Evolutionary conservation across 2,113 vertebrate species (phyloP), one percentile per base, ranked within the genome.

Genomic region (Oryzias curvinotus): DNA sequence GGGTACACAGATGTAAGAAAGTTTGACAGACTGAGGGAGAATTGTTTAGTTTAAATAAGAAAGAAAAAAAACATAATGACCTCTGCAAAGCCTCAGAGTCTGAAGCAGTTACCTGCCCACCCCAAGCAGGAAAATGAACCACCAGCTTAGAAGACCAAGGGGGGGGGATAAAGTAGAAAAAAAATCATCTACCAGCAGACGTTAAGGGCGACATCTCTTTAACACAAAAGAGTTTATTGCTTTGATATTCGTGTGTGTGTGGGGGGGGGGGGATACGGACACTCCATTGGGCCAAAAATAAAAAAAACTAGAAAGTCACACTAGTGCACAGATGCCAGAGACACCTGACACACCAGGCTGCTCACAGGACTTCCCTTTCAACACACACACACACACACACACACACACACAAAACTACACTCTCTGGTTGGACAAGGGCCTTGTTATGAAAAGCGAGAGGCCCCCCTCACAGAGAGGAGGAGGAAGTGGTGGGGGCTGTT

Each of bases 391-490:
- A 66, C 63, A 62, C 62, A 73, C 74, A 65, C 77, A 74, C 65
- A 62, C 48, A 65, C 76, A 77, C 26, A 56, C 81, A 51, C 65
- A 62, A 45, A 53, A 68, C 76, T 44, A 41, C 90, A 91, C 73
- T 49, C 78, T 84, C 21, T 42, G 75, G 64, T 73, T 83, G 72
- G 86, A 88, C 71, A 4, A 50, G 71, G 57, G 62, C 71, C 91
- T 91, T 92, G 90, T 91, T 88, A 90, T 89, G 87, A 88, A 89
- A 89, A 90, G 85, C 73, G 77, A 80, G 64, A 64, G 82, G 71
- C 71, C 85, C 77, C 78, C 45, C 26, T 60, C 45, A 21, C 13
- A 49, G 23, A 13, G 54, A 76, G 51, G 53, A 58, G 42, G 65
- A 62, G 53, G 2, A 28, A 57, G 49, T 23, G 49, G 25, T 46